Evolutionary conservation across 2,113 vertebrate species (phyloP), one percentile per base, ranked within the genome.

Genomic region (Aviceda subcristata): DNA sequence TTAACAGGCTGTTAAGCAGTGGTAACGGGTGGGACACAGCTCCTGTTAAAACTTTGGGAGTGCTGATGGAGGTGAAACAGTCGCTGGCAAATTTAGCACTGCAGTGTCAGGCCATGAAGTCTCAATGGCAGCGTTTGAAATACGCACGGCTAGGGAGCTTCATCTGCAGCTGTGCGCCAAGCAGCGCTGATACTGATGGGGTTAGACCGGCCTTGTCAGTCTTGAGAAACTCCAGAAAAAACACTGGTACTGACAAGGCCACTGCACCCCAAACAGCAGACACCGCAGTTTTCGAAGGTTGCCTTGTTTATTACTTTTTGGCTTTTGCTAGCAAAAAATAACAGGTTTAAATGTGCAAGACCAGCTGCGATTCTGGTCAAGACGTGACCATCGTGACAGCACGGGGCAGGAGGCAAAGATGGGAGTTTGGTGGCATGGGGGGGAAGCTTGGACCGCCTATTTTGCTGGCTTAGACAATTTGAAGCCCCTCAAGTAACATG

Each of bases 401-500:
- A 10, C 1, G 3, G 24, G 32, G 48, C 43, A 41, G 39, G 39
- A 80, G 67, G 30, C 36, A 71, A 86, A 74, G 68, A 59, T 20
- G 56, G 29, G 23, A 67, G 36, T 22, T 50, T 0, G 0, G 46
- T 45, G 20, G 29, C 2, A 1, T 24, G 39, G 8, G 10, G 8
- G 21, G 7, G 10, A 87, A 87, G 36, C 51, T 5, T 75, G 39
- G 39, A 30, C 15, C 0, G 1, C 34, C 16, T 60, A 3, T 86
- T 81, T 67, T 81, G 23, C 10, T 32, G 45, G 7, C 10, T 86
- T 63, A 13, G 7, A 22, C n/a, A 59, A 11, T 8, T 16, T 2
- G 4, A n/a, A n/a, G 76, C 17, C 22, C 43, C 20, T 68, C 45
- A 57, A 27, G 55, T 76, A 57, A 79, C 0, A 0, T 27, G 12